Percentiles rank a stretch among this genome's conserved stretches.
Conservation (phyloP, 2,113 vertebrate species). For the Percopsis transmontana region DNA sequence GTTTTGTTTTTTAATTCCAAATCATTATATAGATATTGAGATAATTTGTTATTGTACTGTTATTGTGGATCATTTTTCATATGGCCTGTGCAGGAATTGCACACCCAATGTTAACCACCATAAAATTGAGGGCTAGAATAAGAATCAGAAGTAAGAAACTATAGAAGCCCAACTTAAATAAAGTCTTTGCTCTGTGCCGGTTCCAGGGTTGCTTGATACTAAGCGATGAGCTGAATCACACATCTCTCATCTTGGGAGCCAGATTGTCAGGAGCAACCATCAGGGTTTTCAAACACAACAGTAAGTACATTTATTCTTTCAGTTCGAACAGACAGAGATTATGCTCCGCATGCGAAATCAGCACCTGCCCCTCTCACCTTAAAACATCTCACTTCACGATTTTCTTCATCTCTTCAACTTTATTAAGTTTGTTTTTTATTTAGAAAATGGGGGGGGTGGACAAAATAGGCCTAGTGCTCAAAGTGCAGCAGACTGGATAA, state of each 20-base stretch:
- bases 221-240: conserved; percentile 94
- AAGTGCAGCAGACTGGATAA: conserved; percentile 40
- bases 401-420: no score
- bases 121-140: neutral
- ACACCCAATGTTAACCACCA: no score
- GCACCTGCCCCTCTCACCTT: neutral
- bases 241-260: conserved; percentile 89
- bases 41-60: no score
- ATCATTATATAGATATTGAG: no score
- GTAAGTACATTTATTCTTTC: conserved; percentile 77
- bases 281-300: conserved; percentile 92
- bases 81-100: no score
- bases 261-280: conserved; percentile 90
- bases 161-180: neutral
- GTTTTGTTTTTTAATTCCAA: no score
- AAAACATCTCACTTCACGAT: neutral
- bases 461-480: neutral
- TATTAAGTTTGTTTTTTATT: neutral
- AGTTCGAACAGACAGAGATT: neutral
- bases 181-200: conserved; percentile 14
- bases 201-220: conserved; percentile 92
- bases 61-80: no score
- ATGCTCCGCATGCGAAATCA: neutral
- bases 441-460: neutral
- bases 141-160: neutral